Evolutionary conservation across 2,888 invertebrate species (phyloP).

Genomic region (Gymnocheta viridis): DNA sequence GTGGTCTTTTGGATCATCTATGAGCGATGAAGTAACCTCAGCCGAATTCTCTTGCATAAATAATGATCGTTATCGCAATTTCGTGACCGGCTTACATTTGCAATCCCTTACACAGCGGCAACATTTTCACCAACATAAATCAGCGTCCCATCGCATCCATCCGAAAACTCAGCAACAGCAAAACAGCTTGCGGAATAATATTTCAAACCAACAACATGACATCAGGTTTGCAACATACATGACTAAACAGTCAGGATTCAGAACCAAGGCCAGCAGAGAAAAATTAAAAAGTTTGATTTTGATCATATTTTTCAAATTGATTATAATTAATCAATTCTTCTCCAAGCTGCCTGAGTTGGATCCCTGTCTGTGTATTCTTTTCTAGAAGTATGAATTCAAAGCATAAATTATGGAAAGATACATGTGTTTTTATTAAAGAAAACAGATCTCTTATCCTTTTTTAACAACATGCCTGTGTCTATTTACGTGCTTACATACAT

Average conservation of each 20-base stretch:
- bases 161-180: constrained; percentile 35
- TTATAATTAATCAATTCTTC: background rate
- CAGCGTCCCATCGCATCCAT: constrained; percentile 16
- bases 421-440: too few species aligned
- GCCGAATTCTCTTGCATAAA: constrained; percentile 47
- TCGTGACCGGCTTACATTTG: constrained; percentile 50
- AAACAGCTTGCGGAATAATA: constrained; percentile 6
- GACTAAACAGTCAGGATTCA: background rate
- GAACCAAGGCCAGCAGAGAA: background rate
- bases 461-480: too few species aligned
- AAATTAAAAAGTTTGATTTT: background rate
- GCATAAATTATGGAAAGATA: too few species aligned
- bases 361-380: too few species aligned
- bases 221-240: constrained; percentile 30
- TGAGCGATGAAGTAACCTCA: constrained; percentile 40
- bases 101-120: constrained; percentile 53
- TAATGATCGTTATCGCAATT: constrained; percentile 50
- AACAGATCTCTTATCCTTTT: too few species aligned
- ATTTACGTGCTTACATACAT: too few species aligned
- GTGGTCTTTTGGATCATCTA: constrained; percentile 50
- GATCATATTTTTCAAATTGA: background rate
- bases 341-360: background rate
- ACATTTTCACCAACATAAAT: constrained; percentile 43
- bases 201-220: constrained; percentile 37
- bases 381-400: too few species aligned